Conservation (phyloP, 2,888 invertebrate genomes). For the Sarcophaga subvicina region DNA sequence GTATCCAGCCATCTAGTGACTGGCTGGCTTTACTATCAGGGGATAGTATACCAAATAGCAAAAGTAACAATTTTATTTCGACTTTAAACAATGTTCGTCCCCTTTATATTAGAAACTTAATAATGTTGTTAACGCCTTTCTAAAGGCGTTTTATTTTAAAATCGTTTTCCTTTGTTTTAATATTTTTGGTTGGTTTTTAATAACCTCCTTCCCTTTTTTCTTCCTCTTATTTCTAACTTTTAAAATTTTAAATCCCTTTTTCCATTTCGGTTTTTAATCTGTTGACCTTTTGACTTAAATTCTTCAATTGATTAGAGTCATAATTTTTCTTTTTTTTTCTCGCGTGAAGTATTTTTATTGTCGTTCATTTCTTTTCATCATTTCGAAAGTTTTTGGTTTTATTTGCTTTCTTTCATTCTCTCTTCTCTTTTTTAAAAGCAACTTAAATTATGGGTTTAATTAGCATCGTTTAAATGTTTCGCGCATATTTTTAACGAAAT, state of each 20-base stretch:
- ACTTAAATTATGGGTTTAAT: conserved; percentile 45
- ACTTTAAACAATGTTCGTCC: too few species aligned
- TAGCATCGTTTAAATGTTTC: conserved; percentile 4
- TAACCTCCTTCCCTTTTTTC: too few species aligned
- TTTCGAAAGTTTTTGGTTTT: background rate
- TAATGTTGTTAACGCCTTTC: too few species aligned
- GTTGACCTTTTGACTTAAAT: conserved; percentile 47
- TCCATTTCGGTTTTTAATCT: background rate
- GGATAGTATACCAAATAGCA: too few species aligned
- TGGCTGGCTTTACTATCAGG: too few species aligned
- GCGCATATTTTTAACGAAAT: background rate
- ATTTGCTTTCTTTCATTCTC: background rate
- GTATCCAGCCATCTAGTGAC: background rate
- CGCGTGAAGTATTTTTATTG: background rate
- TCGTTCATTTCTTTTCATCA: background rate
- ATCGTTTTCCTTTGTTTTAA: too few species aligned
- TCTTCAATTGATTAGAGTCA: background rate
- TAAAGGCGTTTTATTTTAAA: too few species aligned
- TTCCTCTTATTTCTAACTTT: background rate
- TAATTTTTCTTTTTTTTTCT: conserved; percentile 14
- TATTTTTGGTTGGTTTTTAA: too few species aligned
- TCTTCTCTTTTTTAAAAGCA: background rate
- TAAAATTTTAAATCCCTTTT: conserved; percentile 8
- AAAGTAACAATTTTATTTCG: too few species aligned
- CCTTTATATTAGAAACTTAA: too few species aligned